These are phyloP conservation scores for Silurus glanis DNA, from an alignment of 2,113 vertebrate genomes.

Conservation along the genomic window DNA sequence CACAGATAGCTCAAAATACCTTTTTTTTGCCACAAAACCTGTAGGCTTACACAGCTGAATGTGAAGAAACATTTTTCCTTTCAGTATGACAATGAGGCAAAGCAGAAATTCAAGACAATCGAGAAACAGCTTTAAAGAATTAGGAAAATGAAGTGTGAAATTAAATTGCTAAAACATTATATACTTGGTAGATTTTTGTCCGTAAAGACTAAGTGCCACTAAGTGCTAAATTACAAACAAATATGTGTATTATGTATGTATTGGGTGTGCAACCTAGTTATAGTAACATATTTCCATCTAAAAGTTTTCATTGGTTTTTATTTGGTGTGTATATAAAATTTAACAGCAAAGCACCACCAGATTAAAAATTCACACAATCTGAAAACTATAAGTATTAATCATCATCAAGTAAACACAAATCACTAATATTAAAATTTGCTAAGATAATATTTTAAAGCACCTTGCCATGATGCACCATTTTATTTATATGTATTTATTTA, in stretches of 20 bases:
- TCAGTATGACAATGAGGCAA: not conserved
- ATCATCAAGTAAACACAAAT: not conserved
- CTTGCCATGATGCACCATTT: not conserved
- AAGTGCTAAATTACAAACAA: no score
- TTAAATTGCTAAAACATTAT: no score
- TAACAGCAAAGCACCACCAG: not conserved
- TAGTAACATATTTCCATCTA: no score
- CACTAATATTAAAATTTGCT: not conserved
- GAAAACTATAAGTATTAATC: not conserved
- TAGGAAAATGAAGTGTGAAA: no score
- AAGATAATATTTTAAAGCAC: not conserved
- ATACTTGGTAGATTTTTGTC: no score
- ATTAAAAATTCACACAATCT: not conserved
- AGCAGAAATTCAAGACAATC: not conserved
- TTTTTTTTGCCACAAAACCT: not conserved
- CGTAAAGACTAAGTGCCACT: no score
- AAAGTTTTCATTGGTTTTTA: not conserved
- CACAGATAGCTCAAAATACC: not conserved
- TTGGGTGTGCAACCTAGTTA: no score
- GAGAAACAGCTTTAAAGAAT: not conserved
- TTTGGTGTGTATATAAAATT: not conserved
- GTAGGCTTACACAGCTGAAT: not conserved
- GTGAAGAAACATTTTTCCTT: not conserved
- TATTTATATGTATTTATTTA: not conserved
- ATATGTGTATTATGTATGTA: no score